Base-by-base conservation (phyloP, 2,888 invertebrate genomes). In the Tillus elongatus region DNA sequence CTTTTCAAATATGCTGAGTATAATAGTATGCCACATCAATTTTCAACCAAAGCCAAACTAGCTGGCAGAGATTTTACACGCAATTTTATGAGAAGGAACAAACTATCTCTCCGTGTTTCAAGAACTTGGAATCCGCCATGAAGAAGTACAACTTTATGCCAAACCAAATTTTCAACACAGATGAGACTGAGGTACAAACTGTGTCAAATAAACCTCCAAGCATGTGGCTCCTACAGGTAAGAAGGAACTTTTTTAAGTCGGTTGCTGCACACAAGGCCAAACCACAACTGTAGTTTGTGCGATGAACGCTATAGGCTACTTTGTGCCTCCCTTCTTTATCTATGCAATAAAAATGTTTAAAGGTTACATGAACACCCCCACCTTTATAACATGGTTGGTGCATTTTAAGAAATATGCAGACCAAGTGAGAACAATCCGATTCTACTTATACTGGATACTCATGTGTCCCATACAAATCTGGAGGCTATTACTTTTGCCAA, bases 361-460 rank as follows among this genome's bases (percentile, higher is more conserved):
- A n/a, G n/a, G n/a, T n/a, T n/a, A n/a, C n/a, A n/a, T n/a, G n/a
- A n/a, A n/a, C n/a, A n/a, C n/a, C n/a, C n/a, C n/a, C n/a, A 26
- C 27, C n/a, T 26, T 26, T 11, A 26, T 26, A n/a, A 26, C n/a
- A 26, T 26, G 4, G 2, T 4, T 12, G 13, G 3, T 11, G 3
- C 71, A 0, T 13, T 13, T 30, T 6, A 12, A 3, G 11, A 2
- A 3, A 2, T 4, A 3, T 3, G 3, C 30, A 81, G n/a, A n/a
- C n/a, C n/a, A n/a, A n/a, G n/a, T n/a, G n/a, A n/a, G n/a, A n/a
- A n/a, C n/a, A n/a, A n/a, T n/a, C n/a, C n/a, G n/a, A n/a, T n/a
- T n/a, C n/a, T n/a, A n/a, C n/a, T n/a, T n/a, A n/a, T n/a, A n/a
- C n/a, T n/a, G n/a, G n/a, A n/a, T n/a, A n/a, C n/a, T n/a, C n/a